phyloP scores from a whole-genome alignment of 1,140 invertebrate genomes.

The Drosophila bocki region DNA sequence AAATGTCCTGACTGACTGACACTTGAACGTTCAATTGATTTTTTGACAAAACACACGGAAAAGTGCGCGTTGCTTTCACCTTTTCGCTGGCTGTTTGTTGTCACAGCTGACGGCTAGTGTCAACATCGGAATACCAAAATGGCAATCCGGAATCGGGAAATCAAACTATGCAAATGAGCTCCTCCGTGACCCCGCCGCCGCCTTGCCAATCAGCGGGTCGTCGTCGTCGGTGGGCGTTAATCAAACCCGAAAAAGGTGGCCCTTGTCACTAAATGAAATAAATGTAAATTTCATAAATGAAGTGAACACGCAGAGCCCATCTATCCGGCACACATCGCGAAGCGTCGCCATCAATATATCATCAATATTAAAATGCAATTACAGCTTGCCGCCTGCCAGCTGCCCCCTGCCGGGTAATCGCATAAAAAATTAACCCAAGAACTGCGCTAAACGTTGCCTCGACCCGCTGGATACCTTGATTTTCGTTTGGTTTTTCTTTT shows the following conservation, averaged over 20 bases:
- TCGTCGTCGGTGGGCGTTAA: slow-evolving; percentile 40
- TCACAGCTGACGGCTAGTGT: slow-evolving; percentile 51
- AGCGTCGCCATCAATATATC: slow-evolving; percentile 48
- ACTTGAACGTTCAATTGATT: slow-evolving; percentile 57
- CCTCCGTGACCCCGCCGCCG: slow-evolving; percentile 1
- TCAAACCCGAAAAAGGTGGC: slow-evolving; percentile 56
- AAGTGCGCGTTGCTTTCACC: slow-evolving; percentile 26
- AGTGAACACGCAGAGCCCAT: slow-evolving; percentile 38
- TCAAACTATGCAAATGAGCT: slow-evolving; percentile 59
- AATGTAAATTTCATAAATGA: slow-evolving; percentile 79
- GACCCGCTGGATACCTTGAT: slow-evolving; percentile 45
- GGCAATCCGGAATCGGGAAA: slow-evolving; percentile 24
- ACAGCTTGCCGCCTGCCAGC: slow-evolving; percentile 33
- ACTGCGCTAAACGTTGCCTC: slow-evolving; percentile 40
- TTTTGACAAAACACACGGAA: slow-evolving; percentile 48
- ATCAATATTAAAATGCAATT: slow-evolving; percentile 79
- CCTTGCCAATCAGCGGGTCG: slow-evolving; percentile 14
- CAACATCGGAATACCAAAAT: slow-evolving; percentile 38
- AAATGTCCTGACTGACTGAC: slow-evolving; percentile 39
- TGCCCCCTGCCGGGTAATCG: slow-evolving; percentile 41
- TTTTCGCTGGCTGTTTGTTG: slow-evolving; percentile 39
- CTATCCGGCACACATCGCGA: slow-evolving; percentile 5
- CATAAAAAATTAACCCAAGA: slow-evolving; percentile 43
- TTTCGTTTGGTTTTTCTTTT: not conserved
- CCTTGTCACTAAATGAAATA: slow-evolving; percentile 68